Base-by-base conservation (phyloP, 1,140 invertebrate species). In the Melitaea cinxia region DNA sequence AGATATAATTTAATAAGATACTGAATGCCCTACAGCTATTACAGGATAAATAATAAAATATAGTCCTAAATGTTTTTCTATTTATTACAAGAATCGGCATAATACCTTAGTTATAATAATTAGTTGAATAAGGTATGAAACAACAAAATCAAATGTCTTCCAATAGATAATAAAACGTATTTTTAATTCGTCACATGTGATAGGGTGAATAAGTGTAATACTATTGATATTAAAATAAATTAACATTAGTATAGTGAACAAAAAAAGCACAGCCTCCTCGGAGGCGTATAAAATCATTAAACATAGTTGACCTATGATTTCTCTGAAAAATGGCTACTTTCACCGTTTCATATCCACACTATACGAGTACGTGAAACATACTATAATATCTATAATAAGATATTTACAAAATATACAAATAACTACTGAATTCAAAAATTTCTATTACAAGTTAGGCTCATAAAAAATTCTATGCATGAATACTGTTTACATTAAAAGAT, bases 141-240 rank as follows among this genome's bases (percentile, higher is more conserved):
- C 66, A 63, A 58, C 54, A 68, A 68, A 68, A 68, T 68, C 59
- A 52, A 57, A 68, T 15, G 68, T 66, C 64, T 66, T 66, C 64
- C 64, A 21, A 26, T 55, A 47, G 24, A 23, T 21, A 12, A 12
- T 47, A 21, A 47, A 39, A 9, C 15, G 15, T 55, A 39, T 33
- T 9, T 39, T 26, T 53, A 59, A 35, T 55, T 56, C 39, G 15
- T 61, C 21, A 35, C 30, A 35, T 61, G 61, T 64, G 61, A 64
- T 64, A 50, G 57, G 61, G 52, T 64, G 42, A 14, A 23, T 39
- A 56, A 56, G 23, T 47, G 12, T 28, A 39, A 39, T 45, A 47
- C 10, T 23, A 47, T 47, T 47, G 12, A 47, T 21, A 9, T 21
- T 47, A 23, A 23, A 47, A 42, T 42, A 42, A 42, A 42, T 39